These are phyloP conservation scores for Patella vulgata DNA, from an alignment of 1,140 invertebrate species.

Conservation along the genomic window DNA sequence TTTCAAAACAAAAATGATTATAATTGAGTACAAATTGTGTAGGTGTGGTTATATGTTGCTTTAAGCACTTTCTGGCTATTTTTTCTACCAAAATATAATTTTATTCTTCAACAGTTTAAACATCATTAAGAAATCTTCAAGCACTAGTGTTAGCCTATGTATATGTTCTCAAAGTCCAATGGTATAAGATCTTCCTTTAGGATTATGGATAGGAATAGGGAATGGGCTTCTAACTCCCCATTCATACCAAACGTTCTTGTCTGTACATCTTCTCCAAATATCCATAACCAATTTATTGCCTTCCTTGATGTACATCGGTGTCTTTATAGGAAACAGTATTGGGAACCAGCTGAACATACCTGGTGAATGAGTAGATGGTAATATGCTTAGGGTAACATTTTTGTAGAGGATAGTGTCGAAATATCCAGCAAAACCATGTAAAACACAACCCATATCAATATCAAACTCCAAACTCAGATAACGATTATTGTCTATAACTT, in stretches of 20 bases:
- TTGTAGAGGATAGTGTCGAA: slow-evolving; percentile 90
- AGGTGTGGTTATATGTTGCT: too few species aligned
- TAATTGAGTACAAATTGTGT: too few species aligned
- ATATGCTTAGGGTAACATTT: slow-evolving; percentile 87
- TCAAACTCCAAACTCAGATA: slow-evolving; percentile 78
- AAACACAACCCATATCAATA: slow-evolving; percentile 77
- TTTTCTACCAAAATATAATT: too few species aligned
- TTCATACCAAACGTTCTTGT: slow-evolving; percentile 94
- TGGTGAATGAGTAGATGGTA: slow-evolving; percentile 85
- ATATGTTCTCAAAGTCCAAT: slow-evolving; percentile 75
- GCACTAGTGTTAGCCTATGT: too few species aligned
- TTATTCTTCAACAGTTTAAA: too few species aligned
- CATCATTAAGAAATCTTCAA: too few species aligned
- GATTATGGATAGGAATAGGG: slow-evolving; percentile 79
- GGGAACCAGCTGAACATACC: slow-evolving; percentile 99
- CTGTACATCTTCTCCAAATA: slow-evolving; percentile 84
- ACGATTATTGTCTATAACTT: slow-evolving; percentile 76
- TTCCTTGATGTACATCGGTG: slow-evolving; percentile 78
- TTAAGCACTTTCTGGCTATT: too few species aligned
- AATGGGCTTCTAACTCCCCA: slow-evolving; percentile 84
- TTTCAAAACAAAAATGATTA: too few species aligned
- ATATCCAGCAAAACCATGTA: slow-evolving; percentile 95
- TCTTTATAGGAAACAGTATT: slow-evolving; percentile 90
- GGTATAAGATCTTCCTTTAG: slow-evolving; percentile 80
- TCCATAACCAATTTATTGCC: slow-evolving; percentile 80